Conservation (phyloP, 2,113 vertebrate species). For the Illadopsis cleaveri region DNA sequence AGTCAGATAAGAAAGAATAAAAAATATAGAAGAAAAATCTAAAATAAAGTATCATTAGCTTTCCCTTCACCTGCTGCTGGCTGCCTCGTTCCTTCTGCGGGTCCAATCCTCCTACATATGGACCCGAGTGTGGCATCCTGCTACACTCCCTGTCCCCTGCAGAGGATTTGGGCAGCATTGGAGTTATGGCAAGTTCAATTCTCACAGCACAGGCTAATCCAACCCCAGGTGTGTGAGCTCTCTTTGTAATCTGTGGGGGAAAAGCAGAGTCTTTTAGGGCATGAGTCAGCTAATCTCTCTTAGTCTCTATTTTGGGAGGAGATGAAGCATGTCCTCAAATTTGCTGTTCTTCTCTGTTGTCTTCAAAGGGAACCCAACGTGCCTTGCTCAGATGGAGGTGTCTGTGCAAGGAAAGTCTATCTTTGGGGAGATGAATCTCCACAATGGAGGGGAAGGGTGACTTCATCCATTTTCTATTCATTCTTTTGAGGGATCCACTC, state of each 20-base stretch:
- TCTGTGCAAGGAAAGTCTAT: not conserved
- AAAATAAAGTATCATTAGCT: too few relatives aligned
- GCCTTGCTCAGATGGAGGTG: not conserved
- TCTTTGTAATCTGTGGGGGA: not conserved
- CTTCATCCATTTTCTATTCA: not conserved
- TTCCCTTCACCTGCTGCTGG: too few relatives aligned
- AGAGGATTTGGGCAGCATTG: fast-evolving
- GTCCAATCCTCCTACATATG: too few relatives aligned
- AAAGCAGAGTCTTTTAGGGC: not conserved
- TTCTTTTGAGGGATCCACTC: not conserved
- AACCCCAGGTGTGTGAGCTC: not conserved
- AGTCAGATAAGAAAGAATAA: too few relatives aligned
- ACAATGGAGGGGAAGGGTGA: not conserved
- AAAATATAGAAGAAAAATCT: too few relatives aligned
- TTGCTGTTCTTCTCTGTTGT: not conserved
- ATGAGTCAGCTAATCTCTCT: conserved; percentile 42
- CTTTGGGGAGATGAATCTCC: not conserved
- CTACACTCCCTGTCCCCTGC: not conserved
- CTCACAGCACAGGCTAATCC: not conserved
- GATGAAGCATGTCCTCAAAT: not conserved
- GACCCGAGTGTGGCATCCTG: too few relatives aligned
- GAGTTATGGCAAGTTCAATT: fast-evolving
- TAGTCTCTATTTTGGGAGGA: conserved; percentile 46
- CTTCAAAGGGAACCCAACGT: not conserved
- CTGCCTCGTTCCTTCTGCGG: too few relatives aligned